A percentile compares a stretch with the other conserved stretches of the same genome.
These are phyloP conservation scores for Theretra japonica DNA, from an alignment of 2,888 invertebrate species.

Conservation along the genomic window DNA sequence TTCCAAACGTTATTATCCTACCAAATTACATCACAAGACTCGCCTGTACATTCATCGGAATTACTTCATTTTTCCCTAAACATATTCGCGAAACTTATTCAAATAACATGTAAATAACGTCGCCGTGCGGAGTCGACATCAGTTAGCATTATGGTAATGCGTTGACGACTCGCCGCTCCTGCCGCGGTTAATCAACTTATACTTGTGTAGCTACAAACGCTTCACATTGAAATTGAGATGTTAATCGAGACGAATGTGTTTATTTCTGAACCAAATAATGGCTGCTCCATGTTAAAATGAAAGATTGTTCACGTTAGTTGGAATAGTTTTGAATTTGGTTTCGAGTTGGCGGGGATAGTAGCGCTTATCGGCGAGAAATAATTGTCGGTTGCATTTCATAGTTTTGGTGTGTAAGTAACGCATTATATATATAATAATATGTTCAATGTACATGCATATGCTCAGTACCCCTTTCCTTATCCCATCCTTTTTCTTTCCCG, in stretches of 20 bases:
- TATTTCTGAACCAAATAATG: slow-evolving; percentile 17
- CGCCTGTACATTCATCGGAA: neutral
- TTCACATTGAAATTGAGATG: slow-evolving; percentile 25
- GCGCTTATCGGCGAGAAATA: too few species aligned
- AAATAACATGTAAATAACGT: slow-evolving; percentile 68
- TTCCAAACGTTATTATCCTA: neutral
- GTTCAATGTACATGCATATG: too few species aligned
- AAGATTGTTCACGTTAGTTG: neutral
- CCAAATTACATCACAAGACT: neutral
- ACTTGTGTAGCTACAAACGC: slow-evolving; percentile 26
- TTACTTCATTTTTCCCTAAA: slow-evolving; percentile 44
- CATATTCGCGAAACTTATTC: slow-evolving; percentile 56
- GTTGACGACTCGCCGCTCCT: slow-evolving; percentile 55
- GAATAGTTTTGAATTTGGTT: too few species aligned
- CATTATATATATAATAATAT: too few species aligned
- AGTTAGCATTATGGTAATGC: slow-evolving; percentile 69
- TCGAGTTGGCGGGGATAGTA: too few species aligned
- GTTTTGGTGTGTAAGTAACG: too few species aligned
- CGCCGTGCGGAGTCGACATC: slow-evolving; percentile 59
- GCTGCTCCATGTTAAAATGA: neutral
- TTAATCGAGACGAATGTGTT: slow-evolving; percentile 13
- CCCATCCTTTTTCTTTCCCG: too few species aligned
- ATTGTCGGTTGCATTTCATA: too few species aligned
- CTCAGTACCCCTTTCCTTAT: too few species aligned
- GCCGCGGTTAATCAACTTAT: slow-evolving; percentile 53